These are phyloP conservation scores for Panzeria rudis DNA, from an alignment of 2,888 invertebrate genomes.

Conservation along the genomic window DNA sequence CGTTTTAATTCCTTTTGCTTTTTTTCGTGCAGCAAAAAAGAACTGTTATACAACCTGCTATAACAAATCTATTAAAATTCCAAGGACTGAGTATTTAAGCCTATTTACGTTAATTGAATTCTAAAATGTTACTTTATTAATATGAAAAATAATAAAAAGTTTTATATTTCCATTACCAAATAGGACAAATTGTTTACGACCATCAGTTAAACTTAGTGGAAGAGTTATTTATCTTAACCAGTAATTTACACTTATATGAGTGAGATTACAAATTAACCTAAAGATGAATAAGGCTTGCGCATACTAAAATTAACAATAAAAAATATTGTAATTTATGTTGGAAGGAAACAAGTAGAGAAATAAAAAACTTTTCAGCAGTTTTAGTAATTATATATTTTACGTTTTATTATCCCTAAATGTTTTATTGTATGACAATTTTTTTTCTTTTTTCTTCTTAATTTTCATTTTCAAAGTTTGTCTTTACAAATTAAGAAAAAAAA, in stretches of 20 bases:
- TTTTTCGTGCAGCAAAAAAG: too few relatives aligned
- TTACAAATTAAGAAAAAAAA: not conserved
- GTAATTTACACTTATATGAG: not conserved
- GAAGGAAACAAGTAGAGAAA: not conserved
- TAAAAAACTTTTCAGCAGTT: not conserved
- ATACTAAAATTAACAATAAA: slow-evolving; percentile 14
- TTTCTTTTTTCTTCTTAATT: not conserved
- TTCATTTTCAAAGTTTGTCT: slow-evolving; percentile 28
- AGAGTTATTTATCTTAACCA: not conserved
- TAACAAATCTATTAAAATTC: not conserved
- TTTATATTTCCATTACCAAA: not conserved
- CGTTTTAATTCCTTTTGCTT: too few relatives aligned
- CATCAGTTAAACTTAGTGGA: not conserved
- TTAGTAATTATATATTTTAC: slow-evolving; percentile 36
- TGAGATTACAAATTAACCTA: not conserved
- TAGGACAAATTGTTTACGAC: not conserved
- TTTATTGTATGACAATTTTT: slow-evolving; percentile 42
- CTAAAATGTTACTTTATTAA: not conserved
- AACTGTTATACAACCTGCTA: not conserved
- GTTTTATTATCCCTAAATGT: slow-evolving; percentile 52
- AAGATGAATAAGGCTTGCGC: not conserved
- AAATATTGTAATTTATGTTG: not conserved
- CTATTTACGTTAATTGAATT: not conserved
- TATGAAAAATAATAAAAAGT: not conserved
- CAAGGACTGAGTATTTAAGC: not conserved